Evolutionary conservation across 2,797 vertebrate genomes (phyloP).

Genomic region (Sparus aurata): DNA sequence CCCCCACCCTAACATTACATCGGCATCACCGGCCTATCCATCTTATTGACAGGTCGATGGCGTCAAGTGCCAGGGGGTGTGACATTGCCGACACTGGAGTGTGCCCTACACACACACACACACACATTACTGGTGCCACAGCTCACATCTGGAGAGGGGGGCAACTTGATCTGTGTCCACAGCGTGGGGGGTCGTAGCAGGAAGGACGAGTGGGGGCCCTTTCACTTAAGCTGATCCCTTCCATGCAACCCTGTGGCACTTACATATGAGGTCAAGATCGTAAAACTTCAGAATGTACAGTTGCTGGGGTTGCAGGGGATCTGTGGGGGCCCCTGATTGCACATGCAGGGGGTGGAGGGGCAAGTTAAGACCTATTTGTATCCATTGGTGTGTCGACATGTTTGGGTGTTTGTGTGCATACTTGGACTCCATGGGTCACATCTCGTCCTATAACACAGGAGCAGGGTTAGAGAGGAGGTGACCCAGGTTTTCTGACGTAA

Average conservation of each 20-base stretch:
- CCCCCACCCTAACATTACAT: slow-evolving; percentile 68
- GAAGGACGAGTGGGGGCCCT: slow-evolving; percentile 71
- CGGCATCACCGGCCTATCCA: slow-evolving; percentile 75
- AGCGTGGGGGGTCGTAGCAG: slow-evolving; percentile 74
- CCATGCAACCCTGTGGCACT: slow-evolving; percentile 71
- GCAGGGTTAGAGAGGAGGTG: slow-evolving; percentile 6
- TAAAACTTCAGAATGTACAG: slow-evolving; percentile 83
- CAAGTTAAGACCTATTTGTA: slow-evolving; percentile 68
- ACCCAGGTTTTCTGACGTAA: slow-evolving; percentile 21
- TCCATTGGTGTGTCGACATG: slow-evolving; percentile 55
- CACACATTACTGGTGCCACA: slow-evolving; percentile 55
- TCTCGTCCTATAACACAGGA: slow-evolving; percentile 15
- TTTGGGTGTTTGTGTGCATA: slow-evolving; percentile 59
- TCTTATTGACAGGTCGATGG: slow-evolving; percentile 85
- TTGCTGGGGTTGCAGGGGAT: slow-evolving; percentile 70
- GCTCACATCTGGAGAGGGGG: slow-evolving; percentile 82
- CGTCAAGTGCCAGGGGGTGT: slow-evolving; percentile 82
- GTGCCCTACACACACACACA: slow-evolving; percentile 60
- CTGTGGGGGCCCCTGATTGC: slow-evolving; percentile 47
- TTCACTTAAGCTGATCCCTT: slow-evolving; percentile 79
- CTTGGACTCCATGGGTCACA: slow-evolving; percentile 46
- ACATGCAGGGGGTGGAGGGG: neutral
- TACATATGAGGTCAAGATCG: slow-evolving; percentile 79
- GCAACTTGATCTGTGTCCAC: slow-evolving; percentile 77
- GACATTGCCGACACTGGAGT: slow-evolving; percentile 81